Conservation (phyloP, 2,113 vertebrate species). For the Brevimyrus niger region DNA sequence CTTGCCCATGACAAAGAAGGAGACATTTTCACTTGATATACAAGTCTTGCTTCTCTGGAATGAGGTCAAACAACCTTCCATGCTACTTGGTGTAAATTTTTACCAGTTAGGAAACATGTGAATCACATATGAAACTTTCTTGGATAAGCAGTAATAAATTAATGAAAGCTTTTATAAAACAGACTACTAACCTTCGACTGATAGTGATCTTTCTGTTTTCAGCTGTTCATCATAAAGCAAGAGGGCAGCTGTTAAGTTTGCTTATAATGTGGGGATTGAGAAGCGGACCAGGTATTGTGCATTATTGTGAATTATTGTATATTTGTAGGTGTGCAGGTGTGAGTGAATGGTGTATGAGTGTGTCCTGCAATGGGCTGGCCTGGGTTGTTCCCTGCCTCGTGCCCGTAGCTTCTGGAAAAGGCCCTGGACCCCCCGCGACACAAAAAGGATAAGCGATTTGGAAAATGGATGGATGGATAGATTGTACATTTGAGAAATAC, state of each 20-base stretch:
- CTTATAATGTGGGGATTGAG: neutral
- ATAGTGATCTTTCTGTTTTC: neutral
- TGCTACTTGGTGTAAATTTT: neutral
- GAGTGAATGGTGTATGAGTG: too few species aligned
- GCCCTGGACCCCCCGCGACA: too few species aligned
- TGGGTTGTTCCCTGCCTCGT: too few species aligned
- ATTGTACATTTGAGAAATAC: neutral
- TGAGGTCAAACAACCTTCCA: neutral
- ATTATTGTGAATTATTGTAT: neutral
- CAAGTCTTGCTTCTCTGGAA: neutral
- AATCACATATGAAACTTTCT: neutral
- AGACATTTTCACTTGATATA: neutral
- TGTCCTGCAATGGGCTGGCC: too few species aligned
- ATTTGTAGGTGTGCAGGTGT: too few species aligned
- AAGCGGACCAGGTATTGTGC: neutral
- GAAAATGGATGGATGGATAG: too few species aligned
- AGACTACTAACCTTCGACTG: neutral
- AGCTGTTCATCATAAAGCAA: neutral
- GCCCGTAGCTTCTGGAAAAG: too few species aligned
- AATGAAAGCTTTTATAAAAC: neutral
- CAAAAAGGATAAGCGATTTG: too few species aligned
- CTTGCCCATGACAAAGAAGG: neutral
- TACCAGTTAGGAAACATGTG: neutral
- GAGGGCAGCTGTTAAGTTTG: neutral
- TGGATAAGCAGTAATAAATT: neutral